Percentiles rank a stretch among this genome's conserved stretches.
phyloP scores from a whole-genome alignment of 2,797 vertebrate genomes.

The Huso huso region DNA sequence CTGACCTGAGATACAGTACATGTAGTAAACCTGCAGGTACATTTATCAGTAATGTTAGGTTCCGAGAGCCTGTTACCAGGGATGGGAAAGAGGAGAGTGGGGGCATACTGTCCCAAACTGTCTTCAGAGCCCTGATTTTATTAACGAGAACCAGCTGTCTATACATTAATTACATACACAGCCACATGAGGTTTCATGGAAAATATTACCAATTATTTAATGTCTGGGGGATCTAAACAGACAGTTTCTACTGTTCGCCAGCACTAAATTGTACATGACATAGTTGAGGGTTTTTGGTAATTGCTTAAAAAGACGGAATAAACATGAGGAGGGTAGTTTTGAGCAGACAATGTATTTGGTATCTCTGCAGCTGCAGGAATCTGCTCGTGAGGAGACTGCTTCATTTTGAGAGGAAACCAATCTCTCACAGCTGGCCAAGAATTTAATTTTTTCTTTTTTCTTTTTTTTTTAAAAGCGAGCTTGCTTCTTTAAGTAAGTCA shows the following conservation, averaged over 20 bases:
- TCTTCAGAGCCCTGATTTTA: neutral
- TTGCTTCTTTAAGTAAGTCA: no score
- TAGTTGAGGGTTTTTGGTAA: constrained; percentile 15
- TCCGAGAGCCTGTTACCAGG: no score
- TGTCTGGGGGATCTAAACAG: constrained; percentile 45
- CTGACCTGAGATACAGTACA: no score
- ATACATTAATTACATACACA: constrained; percentile 41
- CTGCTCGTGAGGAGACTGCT: neutral
- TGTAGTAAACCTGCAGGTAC: no score
- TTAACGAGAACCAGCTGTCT: constrained; percentile 44
- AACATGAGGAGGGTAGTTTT: neutral
- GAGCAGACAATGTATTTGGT: no score
- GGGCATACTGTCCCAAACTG: no score
- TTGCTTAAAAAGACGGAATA: constrained; percentile 10
- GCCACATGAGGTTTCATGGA: constrained; percentile 42
- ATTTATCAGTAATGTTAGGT: no score
- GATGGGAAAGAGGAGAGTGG: no score
- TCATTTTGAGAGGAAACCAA: no score
- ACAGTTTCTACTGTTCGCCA: constrained; percentile 31
- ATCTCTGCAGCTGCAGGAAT: neutral
- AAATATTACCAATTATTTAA: constrained; percentile 44
- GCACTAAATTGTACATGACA: constrained; percentile 27
- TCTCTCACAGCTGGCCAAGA: no score
- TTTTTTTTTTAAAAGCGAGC: no score
- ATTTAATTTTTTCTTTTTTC: no score